These are phyloP conservation scores for Labeo catla DNA, from an alignment of 2,113 vertebrate genomes.

Conservation along the genomic window DNA sequence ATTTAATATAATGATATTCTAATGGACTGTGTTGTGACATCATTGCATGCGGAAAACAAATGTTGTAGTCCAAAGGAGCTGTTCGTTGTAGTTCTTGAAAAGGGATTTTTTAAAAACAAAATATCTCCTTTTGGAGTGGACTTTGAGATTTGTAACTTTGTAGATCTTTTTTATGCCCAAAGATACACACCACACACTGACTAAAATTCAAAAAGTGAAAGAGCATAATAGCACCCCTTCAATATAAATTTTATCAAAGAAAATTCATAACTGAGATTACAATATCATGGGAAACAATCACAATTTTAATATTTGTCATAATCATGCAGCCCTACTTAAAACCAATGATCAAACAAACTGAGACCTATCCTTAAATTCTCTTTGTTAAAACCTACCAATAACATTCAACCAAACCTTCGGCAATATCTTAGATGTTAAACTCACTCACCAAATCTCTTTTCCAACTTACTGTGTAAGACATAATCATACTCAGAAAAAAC, in stretches of 20 bases:
- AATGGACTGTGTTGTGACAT: too few relatives aligned
- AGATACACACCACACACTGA: too few relatives aligned
- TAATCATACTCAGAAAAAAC: neutral
- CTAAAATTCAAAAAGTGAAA: too few relatives aligned
- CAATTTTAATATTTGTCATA: neutral
- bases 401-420: neutral
- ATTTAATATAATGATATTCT: too few relatives aligned
- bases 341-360: neutral
- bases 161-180: too few relatives aligned
- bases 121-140: too few relatives aligned
- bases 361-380: neutral
- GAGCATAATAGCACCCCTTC: neutral
- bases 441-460: neutral
- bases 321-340: slow-evolving; percentile 10
- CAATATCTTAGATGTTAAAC: neutral
- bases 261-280: neutral
- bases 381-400: neutral
- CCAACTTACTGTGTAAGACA: neutral
- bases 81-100: too few relatives aligned
- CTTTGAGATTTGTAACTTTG: too few relatives aligned
- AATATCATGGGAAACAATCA: neutral
- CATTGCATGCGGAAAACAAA: too few relatives aligned
- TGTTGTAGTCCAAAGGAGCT: too few relatives aligned
- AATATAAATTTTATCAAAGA: neutral
- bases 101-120: too few relatives aligned